Evolutionary conservation across 2,113 vertebrate species (phyloP).

Genomic region (Eurypyga helias): DNA sequence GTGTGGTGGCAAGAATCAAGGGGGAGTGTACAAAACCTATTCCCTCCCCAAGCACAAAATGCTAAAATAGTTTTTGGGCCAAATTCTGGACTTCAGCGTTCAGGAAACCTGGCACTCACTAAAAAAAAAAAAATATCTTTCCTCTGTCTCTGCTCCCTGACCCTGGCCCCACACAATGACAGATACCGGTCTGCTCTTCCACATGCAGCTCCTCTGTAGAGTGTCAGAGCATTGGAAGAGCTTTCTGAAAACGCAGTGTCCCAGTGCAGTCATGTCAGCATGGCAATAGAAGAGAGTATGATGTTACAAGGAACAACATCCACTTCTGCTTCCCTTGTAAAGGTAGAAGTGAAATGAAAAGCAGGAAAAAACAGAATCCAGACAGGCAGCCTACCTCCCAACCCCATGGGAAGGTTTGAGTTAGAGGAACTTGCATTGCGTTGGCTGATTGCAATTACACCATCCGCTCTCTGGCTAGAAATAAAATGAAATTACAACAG

Average conservation of each 20-base stretch:
- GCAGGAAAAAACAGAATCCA: background rate
- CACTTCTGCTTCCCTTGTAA: background rate
- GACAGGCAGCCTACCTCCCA: background rate
- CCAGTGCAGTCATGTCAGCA: background rate
- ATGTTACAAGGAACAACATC: background rate
- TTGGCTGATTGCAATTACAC: slow-evolving; percentile 75
- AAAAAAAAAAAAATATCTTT: background rate
- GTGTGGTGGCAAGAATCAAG: rapidly evolving
- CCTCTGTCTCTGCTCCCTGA: background rate
- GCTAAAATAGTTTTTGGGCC: background rate
- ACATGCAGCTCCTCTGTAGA: rapidly evolving
- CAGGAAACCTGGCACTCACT: background rate
- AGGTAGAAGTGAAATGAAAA: background rate
- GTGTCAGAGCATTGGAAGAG: background rate
- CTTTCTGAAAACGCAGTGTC: background rate
- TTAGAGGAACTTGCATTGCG: slow-evolving; percentile 48
- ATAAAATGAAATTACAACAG: slow-evolving; percentile 75
- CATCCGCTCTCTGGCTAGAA: slow-evolving; percentile 49
- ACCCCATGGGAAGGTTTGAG: slow-evolving; percentile 54
- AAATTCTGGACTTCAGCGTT: rapidly evolving
- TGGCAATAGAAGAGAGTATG: rapidly evolving
- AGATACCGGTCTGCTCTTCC: background rate
- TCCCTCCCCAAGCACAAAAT: background rate
- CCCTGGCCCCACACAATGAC: rapidly evolving
- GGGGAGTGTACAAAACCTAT: background rate